Evolutionary conservation across 2,113 vertebrate genomes (phyloP), one percentile per base, ranked within the genome.

Genomic region (Cyanoderma ruficeps): DNA sequence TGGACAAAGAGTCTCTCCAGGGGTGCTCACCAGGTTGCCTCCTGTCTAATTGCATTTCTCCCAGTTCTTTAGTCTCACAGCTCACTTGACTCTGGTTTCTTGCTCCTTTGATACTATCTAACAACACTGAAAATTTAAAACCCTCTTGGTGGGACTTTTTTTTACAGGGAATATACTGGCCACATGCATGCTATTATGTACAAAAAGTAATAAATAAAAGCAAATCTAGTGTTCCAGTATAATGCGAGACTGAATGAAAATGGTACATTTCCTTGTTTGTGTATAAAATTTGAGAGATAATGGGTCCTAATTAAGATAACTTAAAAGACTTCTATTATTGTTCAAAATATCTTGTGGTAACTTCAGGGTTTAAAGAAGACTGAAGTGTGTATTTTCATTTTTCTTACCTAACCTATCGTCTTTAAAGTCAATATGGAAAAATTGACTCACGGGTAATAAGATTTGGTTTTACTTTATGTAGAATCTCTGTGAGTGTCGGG

Each of bases 1-100:
- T 80, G 39, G 70, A 55, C 42, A 78, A 82, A 70, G 4, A 28
- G 6, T 50, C 10, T 81, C 35, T 59, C 52, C 61, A 59, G 3
- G 7, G 23, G 9, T 59, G 20, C 17, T 63, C 30, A 39, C 15
- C 18, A 63, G 14, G 20, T 30, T 81, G 39, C 21, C 10, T 59
- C 6, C 22, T 76, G 15, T 71, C 21, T 42, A 68, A 60, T 6
- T 46, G 9, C 10, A 46, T 75, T 82, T 90, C 37, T 75, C 22
- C 10, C 0, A 0, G 9, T 31, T 46, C 14, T 64, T 75, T 24
- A 37, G 27, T 47, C 25, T 83, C 63, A 39, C 23, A 56, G 25
- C 6, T 56, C 2, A 0, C 65, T 82, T 70, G 18, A 19, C 12
- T 55, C 20, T 65, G 8, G 12, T 92, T 71, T 67, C 35, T 88